A percentile compares a stretch with the other conserved stretches of the same genome.
phyloP scores from a whole-genome alignment of 2,113 vertebrate genomes.

The Formicarius rufipectus region DNA sequence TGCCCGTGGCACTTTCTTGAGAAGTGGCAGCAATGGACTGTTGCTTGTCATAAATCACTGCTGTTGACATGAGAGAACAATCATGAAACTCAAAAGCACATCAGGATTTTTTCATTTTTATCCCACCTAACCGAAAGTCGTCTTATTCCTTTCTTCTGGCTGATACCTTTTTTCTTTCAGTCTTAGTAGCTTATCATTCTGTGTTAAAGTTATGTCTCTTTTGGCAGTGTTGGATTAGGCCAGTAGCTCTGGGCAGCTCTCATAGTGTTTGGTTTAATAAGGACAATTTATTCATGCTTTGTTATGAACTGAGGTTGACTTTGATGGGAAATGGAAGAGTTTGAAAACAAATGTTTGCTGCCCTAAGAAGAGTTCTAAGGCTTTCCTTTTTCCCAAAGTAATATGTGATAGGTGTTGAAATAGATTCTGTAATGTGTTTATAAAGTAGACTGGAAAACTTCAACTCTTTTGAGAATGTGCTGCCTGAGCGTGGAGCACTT shows the following conservation, averaged over 20 bases:
- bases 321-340: not conserved
- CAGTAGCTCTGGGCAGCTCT: not conserved
- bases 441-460: not conserved
- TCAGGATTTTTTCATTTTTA: not conserved
- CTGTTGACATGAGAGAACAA: not conserved
- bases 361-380: not conserved
- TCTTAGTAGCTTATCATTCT: not conserved
- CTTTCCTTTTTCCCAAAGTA: not conserved
- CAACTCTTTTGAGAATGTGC: not conserved
- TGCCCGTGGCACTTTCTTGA: not conserved
- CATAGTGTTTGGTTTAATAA: not conserved
- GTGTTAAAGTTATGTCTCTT: not conserved
- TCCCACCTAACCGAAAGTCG: not conserved
- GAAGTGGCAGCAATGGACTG: not conserved
- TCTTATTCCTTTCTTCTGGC: not conserved
- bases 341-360: not conserved
- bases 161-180: not conserved
- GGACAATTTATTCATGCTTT: not conserved
- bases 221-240: not conserved
- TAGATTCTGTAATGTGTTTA: not conserved
- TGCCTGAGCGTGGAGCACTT: not conserved
- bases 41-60: not conserved
- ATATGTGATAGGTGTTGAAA: not conserved
- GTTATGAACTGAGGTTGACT: not conserved
- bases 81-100: not conserved